Base-by-base conservation (phyloP, 2,888 invertebrate genomes). In the Lapara coniferarum region DNA sequence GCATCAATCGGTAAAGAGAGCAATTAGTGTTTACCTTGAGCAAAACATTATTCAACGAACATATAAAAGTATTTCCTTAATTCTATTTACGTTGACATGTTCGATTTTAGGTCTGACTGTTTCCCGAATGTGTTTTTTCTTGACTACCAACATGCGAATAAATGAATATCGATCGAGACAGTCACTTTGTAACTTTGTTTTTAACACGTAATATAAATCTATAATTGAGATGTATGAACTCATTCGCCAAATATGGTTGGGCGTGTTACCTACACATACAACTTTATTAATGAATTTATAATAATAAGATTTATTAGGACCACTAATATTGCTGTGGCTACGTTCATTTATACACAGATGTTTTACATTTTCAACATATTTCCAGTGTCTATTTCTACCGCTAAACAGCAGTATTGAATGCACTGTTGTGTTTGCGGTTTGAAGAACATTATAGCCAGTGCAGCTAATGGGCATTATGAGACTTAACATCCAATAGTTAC, bases 21-120 rank as follows among this genome's bases (percentile, higher is more conserved):
- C 87, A 89, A 91, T 90, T 90, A 91, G 82, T 77, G 79, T 78
- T 89, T 83, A 78, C 91, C 91, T 91, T 91, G 91, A 88, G 83
- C 72, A 71, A 67, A 77, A 74, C 73, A 78, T 81, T 77, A 79
- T 81, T 79, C 74, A 77, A 73, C 73, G 69, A 72, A 72, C 66
- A 44, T 71, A 73, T 63, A 44, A 66, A 67, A n/a, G 44, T 67
- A 59, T 66, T 52, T 67, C 67, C 67, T 67, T 46, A 13, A 63
- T 63, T 46, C 52, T 59, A 63, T 59, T 44, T 63, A 52, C 53
- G 16, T 52, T 52, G 16, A 52, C 37, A 58, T 59, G 37, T 69
- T 10, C 52, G 30, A 10, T 53, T 30, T 69, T 63, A 63, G 53
- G 37, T 63, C 10, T 53, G 63, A 13, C 16, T 46, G 46, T 46